These are phyloP conservation scores for Ranitomeya variabilis DNA, from an alignment of 2,113 vertebrate genomes.

Conservation along the genomic window DNA sequence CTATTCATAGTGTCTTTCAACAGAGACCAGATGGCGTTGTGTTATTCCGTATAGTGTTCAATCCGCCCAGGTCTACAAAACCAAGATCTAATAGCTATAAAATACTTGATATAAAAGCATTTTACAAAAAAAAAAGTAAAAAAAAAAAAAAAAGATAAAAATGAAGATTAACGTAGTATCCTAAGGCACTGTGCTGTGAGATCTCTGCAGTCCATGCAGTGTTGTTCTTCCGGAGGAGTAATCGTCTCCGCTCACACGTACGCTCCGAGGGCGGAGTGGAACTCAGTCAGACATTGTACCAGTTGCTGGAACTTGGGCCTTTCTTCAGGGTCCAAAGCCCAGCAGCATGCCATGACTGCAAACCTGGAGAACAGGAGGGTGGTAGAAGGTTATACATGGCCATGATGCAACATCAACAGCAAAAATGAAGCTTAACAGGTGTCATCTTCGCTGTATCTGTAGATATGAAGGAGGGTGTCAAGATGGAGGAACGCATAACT, in stretches of 20 bases:
- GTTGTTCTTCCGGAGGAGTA: slow-evolving; percentile 51
- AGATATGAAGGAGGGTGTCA: background rate
- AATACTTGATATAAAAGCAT: slow-evolving; percentile 52
- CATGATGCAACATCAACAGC: background rate
- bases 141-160: background rate
- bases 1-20: slow-evolving; percentile 10
- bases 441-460: background rate
- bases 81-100: slow-evolving; percentile 41
- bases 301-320: slow-evolving; percentile 98
- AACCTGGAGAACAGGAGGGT: slow-evolving; percentile 73
- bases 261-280: slow-evolving; percentile 92
- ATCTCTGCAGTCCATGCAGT: slow-evolving; percentile 44
- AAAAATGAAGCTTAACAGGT: background rate
- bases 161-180: slow-evolving; percentile 55
- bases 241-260: slow-evolving; percentile 81
- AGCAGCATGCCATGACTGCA: slow-evolving; percentile 99
- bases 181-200: slow-evolving; percentile 54
- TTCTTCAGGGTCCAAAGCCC: slow-evolving; percentile 96
- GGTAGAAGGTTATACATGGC: background rate
- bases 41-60: slow-evolving; percentile 24
- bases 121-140: slow-evolving; percentile 49
- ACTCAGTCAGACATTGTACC: slow-evolving; percentile 98
- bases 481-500: background rate
- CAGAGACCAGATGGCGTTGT: background rate
- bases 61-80: slow-evolving; percentile 10